Conservation (phyloP, 2,797 vertebrate species). For the Artibeus jamaicensis region DNA sequence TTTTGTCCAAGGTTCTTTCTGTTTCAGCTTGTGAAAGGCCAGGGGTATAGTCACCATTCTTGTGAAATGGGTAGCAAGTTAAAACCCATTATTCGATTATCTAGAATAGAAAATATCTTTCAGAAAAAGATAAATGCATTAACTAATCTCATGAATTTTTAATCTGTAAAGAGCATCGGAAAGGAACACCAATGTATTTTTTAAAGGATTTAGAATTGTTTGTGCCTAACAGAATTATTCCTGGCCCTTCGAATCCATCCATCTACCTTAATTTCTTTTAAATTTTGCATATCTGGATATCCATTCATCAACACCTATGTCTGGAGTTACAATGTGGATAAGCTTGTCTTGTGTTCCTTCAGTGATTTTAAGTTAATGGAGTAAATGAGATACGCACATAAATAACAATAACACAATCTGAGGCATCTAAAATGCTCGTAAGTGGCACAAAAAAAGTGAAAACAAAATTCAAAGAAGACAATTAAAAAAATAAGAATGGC, state of each 20-base stretch:
- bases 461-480: background rate
- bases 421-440: background rate
- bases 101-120: conserved; percentile 14
- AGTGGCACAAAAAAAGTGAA: background rate
- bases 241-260: background rate
- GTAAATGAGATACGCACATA: background rate
- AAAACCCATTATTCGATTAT: conserved; percentile 6
- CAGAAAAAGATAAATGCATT: background rate
- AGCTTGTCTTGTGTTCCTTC: background rate
- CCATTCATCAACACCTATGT: background rate
- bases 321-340: background rate
- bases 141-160: background rate
- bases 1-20: background rate
- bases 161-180: background rate
- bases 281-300: background rate
- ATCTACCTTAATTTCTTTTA: background rate
- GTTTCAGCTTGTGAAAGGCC: background rate
- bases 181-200: background rate
- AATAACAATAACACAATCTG: background rate
- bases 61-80: background rate
- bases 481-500: background rate
- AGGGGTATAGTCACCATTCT: background rate
- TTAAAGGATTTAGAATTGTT: background rate
- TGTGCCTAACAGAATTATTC: background rate
- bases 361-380: background rate